Evolutionary conservation across 2,797 vertebrate genomes (phyloP).

Genomic region (Lagorchestes hirsutus): DNA sequence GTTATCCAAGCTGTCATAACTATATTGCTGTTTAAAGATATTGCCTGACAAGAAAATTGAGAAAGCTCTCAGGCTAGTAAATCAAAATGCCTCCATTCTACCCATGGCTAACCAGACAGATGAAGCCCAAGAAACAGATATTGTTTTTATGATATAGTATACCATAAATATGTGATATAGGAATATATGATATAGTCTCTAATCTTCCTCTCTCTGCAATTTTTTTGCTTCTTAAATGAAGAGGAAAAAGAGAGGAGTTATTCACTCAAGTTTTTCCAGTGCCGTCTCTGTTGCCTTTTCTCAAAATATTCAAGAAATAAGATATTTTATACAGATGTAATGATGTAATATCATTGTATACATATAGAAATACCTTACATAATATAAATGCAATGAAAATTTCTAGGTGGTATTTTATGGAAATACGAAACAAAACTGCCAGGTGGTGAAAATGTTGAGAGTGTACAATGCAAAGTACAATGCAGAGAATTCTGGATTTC

Average conservation of each 20-base stretch:
- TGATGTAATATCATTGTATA: background rate
- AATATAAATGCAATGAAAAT: background rate
- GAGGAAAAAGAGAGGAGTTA: background rate
- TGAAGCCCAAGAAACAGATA: conserved; percentile 80
- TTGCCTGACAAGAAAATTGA: conserved; percentile 85
- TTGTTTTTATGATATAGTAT: conserved; percentile 37
- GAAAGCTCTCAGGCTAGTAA: conserved; percentile 83
- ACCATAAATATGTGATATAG: background rate
- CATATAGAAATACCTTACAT: background rate
- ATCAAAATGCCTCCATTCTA: conserved; percentile 82
- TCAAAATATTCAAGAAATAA: background rate
- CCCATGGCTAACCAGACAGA: conserved; percentile 78
- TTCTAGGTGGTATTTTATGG: background rate
- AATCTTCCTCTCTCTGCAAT: conserved; percentile 45
- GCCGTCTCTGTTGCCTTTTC: background rate
- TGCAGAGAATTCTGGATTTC: background rate
- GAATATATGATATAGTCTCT: conserved; percentile 4
- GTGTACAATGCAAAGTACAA: background rate
- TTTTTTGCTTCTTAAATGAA: conserved; percentile 1
- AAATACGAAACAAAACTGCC: background rate
- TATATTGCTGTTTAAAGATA: conserved; percentile 86
- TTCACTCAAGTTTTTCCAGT: background rate
- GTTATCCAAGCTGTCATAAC: conserved; percentile 86
- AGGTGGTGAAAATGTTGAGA: background rate
- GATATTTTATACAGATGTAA: background rate